Evolutionary conservation across 2,113 vertebrate species (phyloP), one percentile per base, ranked within the genome.

Genomic region (Motacilla tschutschensis): DNA sequence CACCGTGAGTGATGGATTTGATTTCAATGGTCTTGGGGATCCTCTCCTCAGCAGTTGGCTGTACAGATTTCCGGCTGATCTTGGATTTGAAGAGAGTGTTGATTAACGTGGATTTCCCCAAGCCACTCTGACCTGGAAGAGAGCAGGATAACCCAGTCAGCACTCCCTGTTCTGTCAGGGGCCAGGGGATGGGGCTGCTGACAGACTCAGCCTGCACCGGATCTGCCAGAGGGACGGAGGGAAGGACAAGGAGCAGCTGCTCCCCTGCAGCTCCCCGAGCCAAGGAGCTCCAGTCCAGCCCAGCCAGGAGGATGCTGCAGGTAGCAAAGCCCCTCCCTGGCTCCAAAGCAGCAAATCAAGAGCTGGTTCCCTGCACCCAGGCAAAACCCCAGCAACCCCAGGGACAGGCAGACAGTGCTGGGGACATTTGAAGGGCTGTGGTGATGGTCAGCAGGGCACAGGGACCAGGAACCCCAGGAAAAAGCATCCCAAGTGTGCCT

Each of bases 41-140:
- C 64, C 98, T 97, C 90, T 99, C 99, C 95, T 99, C 99, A 0
- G 97, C 85, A 54, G 96, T 41, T 5, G 98, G 97, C 94, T 98
- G 98, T 74, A 98, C 97, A 4, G 99, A 99, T 91, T 98, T 99
- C 57, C 99, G 98, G 97, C 99, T 99, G 96, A 99, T 99, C 89
- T 99, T 99, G 92, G 99, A 99, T 92, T 99, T 99, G 96, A 99
- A 99, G 93, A 99, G 98, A 5, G 99, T 99, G 96, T 99, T 99
- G 98, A 99, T 98, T 94, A 99, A 96, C 10, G 99, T 99, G 58
- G 99, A 99, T 94, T 99, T 99, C n/a, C 99, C 99, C 83, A 99
- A 95, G 80, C 99, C 99, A 0, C 99, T 99, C 97, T 99, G 99
- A 90, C 99, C 99, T 99, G 95, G 50, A 94, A 94, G 78, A 87